A percentile compares a stretch with the other conserved stretches of the same genome.
Evolutionary conservation across 2,888 invertebrate species (phyloP).

Genomic region (Dicroscelio sp.): DNA sequence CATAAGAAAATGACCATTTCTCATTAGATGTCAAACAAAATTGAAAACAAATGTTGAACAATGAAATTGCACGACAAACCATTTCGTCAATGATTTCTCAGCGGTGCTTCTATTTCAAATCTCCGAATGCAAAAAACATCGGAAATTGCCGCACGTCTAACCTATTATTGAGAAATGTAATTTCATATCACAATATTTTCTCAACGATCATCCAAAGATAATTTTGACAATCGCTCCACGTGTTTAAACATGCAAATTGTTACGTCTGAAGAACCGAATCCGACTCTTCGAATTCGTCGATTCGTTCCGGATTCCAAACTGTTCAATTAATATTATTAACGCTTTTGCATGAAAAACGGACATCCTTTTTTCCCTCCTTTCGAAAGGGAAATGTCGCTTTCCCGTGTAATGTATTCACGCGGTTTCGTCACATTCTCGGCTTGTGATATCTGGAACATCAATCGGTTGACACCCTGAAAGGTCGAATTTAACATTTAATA

Average conservation of each 20-base stretch:
- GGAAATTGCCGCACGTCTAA: neutral
- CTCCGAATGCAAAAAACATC: too few species aligned
- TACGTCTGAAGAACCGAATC: neutral
- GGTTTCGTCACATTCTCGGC: conserved; percentile 41
- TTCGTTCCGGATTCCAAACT: neutral
- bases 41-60: neutral
- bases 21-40: too few species aligned
- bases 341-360: neutral
- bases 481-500: conserved; percentile 67
- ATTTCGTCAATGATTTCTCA: neutral
- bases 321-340: neutral
- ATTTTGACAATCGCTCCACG: neutral
- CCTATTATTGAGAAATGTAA: conserved; percentile 1
- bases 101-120: too few species aligned
- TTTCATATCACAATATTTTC: conserved; percentile 1
- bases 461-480: conserved; percentile 61
- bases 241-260: conserved; percentile 17
- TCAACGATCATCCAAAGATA: neutral
- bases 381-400: conserved; percentile 70
- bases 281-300: neutral
- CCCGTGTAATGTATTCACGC: conserved; percentile 50
- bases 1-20: too few species aligned
- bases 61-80: neutral
- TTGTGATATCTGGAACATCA: conserved; percentile 18
- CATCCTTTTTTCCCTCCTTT: conserved; percentile 3